A percentile compares a stretch with the other conserved stretches of the same genome.
Conservation (phyloP, 2,888 invertebrate species). For the Neocrepidodera transversa region DNA sequence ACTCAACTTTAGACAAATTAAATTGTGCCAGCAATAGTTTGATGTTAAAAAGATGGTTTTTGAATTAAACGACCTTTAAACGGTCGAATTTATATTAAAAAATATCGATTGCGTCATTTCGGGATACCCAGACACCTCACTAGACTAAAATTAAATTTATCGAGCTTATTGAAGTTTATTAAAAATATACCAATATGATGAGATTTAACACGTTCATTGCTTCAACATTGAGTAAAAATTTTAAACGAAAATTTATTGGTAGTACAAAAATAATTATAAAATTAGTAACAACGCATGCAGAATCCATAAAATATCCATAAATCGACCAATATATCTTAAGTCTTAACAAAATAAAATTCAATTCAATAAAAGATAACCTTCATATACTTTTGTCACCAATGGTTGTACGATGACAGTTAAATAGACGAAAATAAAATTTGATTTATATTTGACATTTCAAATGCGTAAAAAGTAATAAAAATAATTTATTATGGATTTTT, state of each 20-base stretch:
- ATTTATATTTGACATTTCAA: not conserved
- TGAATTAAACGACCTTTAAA: too few species aligned
- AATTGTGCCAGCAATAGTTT: too few species aligned
- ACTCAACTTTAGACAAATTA: too few species aligned
- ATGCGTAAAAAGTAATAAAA: not conserved
- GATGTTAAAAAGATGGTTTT: too few species aligned
- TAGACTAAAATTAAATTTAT: too few species aligned
- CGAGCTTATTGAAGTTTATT: too few species aligned
- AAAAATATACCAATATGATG: too few species aligned
- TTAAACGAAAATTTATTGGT: slow-evolving; percentile 10
- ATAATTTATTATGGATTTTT: too few species aligned
- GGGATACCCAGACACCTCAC: too few species aligned
- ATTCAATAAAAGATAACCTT: slow-evolving; percentile 7
- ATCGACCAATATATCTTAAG: slow-evolving; percentile 11
- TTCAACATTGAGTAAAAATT: not conserved
- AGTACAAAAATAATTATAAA: slow-evolving; percentile 6
- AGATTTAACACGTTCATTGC: slow-evolving; percentile 1
- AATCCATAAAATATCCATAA: slow-evolving; percentile 11
- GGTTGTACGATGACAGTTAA: not conserved
- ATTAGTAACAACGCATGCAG: not conserved
- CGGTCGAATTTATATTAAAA: too few species aligned
- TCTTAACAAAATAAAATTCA: slow-evolving; percentile 6
- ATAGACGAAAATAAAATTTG: not conserved
- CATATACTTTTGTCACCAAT: slow-evolving; percentile 2
- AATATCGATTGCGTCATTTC: too few species aligned